Evolutionary conservation across 2,888 invertebrate species (phyloP), one percentile per base, ranked within the genome.

Genomic region (Xanthorhoe designata): DNA sequence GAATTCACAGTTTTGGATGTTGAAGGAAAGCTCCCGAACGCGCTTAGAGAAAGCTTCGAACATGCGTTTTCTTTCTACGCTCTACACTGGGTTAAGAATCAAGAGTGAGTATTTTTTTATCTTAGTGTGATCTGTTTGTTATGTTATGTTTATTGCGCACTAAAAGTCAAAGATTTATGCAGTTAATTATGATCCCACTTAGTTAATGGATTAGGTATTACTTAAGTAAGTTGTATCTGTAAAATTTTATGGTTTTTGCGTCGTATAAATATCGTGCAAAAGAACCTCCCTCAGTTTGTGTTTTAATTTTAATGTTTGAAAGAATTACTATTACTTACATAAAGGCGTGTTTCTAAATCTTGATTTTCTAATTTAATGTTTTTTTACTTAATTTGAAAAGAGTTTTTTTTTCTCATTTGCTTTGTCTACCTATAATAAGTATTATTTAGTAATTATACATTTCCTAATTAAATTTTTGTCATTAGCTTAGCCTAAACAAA

Each of bases 31-130:
- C 70, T 95, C 56, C 94, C 95, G 0, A 81, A 84, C 0, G 86
- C 94, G 19, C 77, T 94, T 53, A 77, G 86, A 15, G 92, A 87
- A 59, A 79, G 86, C 32, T 97, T 96, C 77, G 94, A 96, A 78
- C 96, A 97, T 78, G 94, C 95, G 0, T 95, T 96, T 60, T 97
- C 97, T 0, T 97, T 97, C 81, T 97, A 97, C 82, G 95, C 96
- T 69, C 89, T 97, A 3, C 97, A 97, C 78, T 97, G 97, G 97
- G 95, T 97, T 38, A 94, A 94, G 73, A 94, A 97, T 79, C 96
- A 96, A 83, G 94, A 94, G 96, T 96, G 91, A 89, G 94, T 86
- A 52, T 75, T 67, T 10, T 10, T 38, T 38, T 38, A 9, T 38
- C 9, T 38, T 38, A 38, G 9, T 38, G 35, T 38, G 35, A 38